Conservation (phyloP, 2,888 invertebrate species). For the Anticlea derivata region DNA sequence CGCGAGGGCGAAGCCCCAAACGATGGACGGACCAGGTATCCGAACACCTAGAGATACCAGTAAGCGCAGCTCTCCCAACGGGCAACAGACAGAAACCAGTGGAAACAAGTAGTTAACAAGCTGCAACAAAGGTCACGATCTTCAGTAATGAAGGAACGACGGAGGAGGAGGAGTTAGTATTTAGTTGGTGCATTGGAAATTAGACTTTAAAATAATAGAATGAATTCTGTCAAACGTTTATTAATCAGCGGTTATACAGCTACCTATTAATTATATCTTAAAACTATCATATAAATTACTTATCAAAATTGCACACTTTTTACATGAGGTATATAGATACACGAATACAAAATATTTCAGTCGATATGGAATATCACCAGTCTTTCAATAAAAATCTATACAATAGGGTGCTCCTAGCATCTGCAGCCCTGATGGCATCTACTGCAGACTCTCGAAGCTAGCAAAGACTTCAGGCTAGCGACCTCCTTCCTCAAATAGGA, state of each 20-base stretch:
- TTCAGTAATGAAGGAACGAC: too few relatives aligned
- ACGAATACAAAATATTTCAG: constrained; percentile 5
- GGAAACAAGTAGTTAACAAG: too few relatives aligned
- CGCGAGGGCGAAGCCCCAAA: too few relatives aligned
- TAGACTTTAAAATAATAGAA: too few relatives aligned
- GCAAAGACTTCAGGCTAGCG: constrained; percentile 48
- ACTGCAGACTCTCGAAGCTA: constrained; percentile 46
- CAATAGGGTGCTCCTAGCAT: constrained; percentile 21
- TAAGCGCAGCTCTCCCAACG: too few relatives aligned
- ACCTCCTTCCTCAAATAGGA: constrained; percentile 85
- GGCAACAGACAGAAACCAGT: too few relatives aligned
- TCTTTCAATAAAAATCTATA: constrained; percentile 1
- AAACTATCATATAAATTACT: constrained; percentile 25
- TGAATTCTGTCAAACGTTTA: constrained; percentile 13
- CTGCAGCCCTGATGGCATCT: constrained; percentile 46
- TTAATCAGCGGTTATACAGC: constrained; percentile 8
- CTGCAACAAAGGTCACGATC: too few relatives aligned
- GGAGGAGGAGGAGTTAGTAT: too few relatives aligned
- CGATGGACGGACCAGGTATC: too few relatives aligned
- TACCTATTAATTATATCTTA: constrained; percentile 16
- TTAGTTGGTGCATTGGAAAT: too few relatives aligned
- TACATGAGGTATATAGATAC: constrained; percentile 3
- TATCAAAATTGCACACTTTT: constrained; percentile 26
- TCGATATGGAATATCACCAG: not conserved
- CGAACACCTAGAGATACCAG: too few relatives aligned